Evolutionary conservation across 2,113 vertebrate species (phyloP).

Genomic region (Strigops habroptila): DNA sequence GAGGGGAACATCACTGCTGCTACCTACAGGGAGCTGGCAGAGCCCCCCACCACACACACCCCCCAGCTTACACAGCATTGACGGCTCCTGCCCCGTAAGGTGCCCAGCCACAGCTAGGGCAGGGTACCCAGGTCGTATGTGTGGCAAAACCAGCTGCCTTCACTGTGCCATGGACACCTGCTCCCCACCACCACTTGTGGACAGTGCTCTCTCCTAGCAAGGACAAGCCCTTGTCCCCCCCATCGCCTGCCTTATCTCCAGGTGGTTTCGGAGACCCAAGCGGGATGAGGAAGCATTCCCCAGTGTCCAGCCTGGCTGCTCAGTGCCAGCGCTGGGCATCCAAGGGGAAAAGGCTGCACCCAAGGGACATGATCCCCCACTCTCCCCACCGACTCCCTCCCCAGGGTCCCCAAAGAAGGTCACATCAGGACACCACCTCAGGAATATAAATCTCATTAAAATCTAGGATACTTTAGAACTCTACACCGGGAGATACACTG

Average conservation of each 20-base stretch:
- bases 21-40: neutral
- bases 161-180: neutral
- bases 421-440: slow-evolving; percentile 47
- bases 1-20: neutral
- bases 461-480: slow-evolving; percentile 76
- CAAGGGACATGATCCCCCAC: too few species aligned
- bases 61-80: neutral
- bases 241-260: neutral
- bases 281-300: neutral
- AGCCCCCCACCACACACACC: neutral
- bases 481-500: slow-evolving; percentile 68
- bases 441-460: slow-evolving; percentile 85
- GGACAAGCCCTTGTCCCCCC: neutral
- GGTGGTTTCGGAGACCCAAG: neutral
- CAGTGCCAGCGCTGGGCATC: neutral
- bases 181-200: neutral
- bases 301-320: neutral
- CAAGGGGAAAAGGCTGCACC: neutral
- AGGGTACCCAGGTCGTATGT: neutral
- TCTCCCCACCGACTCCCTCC: neutral
- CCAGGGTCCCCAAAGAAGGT: slow-evolving; percentile 41
- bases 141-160: neutral
- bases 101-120: neutral
- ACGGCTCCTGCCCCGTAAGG: neutral
- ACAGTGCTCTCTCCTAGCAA: neutral